Evolutionary conservation across 1,140 invertebrate genomes (phyloP), one percentile per base, ranked within the genome.

Genomic region (Sarcophaga peregrina): DNA sequence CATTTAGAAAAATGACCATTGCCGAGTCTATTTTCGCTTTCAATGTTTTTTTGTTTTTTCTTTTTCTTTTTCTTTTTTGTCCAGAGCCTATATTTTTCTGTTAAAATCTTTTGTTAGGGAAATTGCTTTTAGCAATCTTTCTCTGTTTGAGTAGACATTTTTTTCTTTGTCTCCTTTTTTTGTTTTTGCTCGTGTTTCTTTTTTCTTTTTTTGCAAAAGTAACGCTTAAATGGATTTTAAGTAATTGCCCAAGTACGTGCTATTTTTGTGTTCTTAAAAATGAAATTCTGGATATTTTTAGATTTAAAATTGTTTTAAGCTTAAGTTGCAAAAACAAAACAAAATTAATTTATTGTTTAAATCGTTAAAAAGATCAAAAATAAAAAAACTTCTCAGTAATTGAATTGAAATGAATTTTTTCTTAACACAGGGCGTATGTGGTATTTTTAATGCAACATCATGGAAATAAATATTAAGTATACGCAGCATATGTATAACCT

Each of bases 221-320:
- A 68, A 68, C 17, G 17, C 17, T 68, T 68, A 68, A 68, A 68
- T 68, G 62, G n/a, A 68, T 68, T 68, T 68, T 17, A 68, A 68
- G 62, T 68, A 68, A 68, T 68, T 68, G 62, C 62, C 9, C n/a
- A 7, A 25, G 17, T 68, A 68, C n/a, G 62, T 25, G 54, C 15
- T 58, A n/a, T 58, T 58, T 58, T 5, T 15, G 13, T 58, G 54
- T 58, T 58, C 11, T 15, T 58, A 58, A 58, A 4, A 58, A 68
- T 10, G 8, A 10, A 68, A 17, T 68, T 68, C 8, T 15, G 7
- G 8, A 25, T 25, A 20, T 17, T 17, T 25, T 3, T 68, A 68
- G 15, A 68, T 5, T 52, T 52, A 3, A 52, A 10, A 1, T 52
- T 52, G 13, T 1, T 52, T 52, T 52, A 10, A 3, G 50, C 13